Evolutionary conservation across 2,888 invertebrate species (phyloP).

Genomic region (Folsomia candida): DNA sequence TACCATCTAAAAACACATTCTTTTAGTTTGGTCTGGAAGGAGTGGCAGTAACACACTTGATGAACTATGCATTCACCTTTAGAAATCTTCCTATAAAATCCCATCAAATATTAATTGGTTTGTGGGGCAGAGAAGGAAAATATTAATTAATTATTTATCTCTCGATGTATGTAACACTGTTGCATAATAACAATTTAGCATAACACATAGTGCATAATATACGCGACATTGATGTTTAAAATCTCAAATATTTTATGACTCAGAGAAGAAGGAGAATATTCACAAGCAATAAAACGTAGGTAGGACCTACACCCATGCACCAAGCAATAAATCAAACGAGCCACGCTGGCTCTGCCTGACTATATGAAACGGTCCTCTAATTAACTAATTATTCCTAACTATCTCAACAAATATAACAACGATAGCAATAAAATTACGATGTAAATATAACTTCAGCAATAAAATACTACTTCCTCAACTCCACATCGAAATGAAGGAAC

Average conservation of each 20-base stretch:
- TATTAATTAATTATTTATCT: no score
- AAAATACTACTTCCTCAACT: neutral
- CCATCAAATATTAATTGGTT: no score
- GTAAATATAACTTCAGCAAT: neutral
- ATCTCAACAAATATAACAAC: neutral
- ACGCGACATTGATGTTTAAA: no score
- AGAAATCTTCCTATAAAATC: neutral
- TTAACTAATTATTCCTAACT: neutral
- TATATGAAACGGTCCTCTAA: neutral
- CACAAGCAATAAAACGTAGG: neutral
- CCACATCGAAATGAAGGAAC: neutral
- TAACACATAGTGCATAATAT: no score
- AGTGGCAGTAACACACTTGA: neutral
- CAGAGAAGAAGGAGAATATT: neutral
- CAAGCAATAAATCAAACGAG: neutral
- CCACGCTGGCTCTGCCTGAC: neutral
- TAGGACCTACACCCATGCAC: neutral
- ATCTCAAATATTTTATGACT: no score
- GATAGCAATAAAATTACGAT: neutral
- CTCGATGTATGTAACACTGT: no score
- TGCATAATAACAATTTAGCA: no score
- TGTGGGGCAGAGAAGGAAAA: no score
- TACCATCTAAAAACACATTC: no score
- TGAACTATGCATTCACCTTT: neutral
- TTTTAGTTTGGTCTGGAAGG: no score